phyloP scores from a whole-genome alignment of 2,113 vertebrate genomes.

The Syrmaticus mikado region DNA sequence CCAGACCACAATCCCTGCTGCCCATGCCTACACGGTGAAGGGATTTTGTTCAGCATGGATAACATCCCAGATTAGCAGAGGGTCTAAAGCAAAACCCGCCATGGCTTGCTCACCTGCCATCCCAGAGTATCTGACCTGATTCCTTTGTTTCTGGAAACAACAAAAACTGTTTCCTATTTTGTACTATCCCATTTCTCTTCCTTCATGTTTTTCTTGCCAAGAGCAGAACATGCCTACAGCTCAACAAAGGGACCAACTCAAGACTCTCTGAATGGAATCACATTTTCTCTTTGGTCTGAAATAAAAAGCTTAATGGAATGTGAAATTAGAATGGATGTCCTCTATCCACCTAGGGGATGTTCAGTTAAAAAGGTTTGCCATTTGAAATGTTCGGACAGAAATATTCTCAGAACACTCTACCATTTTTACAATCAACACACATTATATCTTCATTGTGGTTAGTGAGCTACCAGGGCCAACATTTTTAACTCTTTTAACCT shows the following conservation, averaged over 20 bases:
- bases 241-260: background rate
- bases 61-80: accelerated
- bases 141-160: background rate
- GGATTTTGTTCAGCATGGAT: background rate
- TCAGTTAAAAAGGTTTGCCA: background rate
- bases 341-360: background rate
- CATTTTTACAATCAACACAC: background rate
- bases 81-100: background rate
- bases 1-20: background rate
- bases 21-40: background rate
- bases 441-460: background rate
- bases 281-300: background rate
- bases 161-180: background rate
- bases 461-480: background rate
- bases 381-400: background rate
- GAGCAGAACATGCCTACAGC: background rate
- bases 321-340: background rate
- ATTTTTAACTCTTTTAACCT: background rate
- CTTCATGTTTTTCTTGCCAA: background rate
- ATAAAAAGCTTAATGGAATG: background rate
- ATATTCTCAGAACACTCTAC: background rate
- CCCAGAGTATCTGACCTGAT: background rate
- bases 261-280: background rate
- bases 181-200: background rate
- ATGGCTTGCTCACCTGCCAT: background rate